Conservation (phyloP, 2,888 invertebrate genomes). For the Polydrusus cervinus region DNA sequence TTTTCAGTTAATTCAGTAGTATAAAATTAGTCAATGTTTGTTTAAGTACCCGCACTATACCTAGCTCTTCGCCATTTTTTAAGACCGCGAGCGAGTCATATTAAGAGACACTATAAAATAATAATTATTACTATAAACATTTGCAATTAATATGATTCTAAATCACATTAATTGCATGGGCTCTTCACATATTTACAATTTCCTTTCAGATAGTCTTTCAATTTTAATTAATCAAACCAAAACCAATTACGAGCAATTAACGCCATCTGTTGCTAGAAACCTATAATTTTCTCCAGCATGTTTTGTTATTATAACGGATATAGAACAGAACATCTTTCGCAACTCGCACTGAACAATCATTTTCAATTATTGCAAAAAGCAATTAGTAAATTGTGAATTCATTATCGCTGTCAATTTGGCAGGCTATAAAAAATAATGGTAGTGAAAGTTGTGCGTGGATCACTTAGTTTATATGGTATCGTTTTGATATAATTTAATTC, state of each 20-base stretch:
- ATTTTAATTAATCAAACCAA: neutral
- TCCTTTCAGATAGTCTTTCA: neutral
- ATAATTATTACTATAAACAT: too few relatives aligned
- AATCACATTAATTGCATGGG: too few relatives aligned
- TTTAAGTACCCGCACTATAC: too few relatives aligned
- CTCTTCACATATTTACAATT: conserved; percentile 22
- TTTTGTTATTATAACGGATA: neutral
- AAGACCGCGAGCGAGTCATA: too few relatives aligned
- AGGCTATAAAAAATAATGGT: neutral
- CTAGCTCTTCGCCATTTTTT: too few relatives aligned
- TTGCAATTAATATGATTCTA: neutral
- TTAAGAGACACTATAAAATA: too few relatives aligned
- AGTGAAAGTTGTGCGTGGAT: neutral
- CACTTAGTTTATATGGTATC: neutral
- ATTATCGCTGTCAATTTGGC: neutral
- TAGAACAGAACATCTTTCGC: conserved; percentile 10
- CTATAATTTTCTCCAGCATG: neutral
- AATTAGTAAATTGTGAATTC: neutral
- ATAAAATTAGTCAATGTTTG: too few relatives aligned
- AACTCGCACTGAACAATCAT: neutral
- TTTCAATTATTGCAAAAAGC: neutral
- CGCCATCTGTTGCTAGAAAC: conserved; percentile 4
- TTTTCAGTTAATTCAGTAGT: too few relatives aligned
- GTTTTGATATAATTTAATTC: too few relatives aligned
- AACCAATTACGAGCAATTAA: conserved; percentile 1